Base-by-base conservation (phyloP, 2,113 vertebrate species). In the Rhabdomys dilectus region DNA sequence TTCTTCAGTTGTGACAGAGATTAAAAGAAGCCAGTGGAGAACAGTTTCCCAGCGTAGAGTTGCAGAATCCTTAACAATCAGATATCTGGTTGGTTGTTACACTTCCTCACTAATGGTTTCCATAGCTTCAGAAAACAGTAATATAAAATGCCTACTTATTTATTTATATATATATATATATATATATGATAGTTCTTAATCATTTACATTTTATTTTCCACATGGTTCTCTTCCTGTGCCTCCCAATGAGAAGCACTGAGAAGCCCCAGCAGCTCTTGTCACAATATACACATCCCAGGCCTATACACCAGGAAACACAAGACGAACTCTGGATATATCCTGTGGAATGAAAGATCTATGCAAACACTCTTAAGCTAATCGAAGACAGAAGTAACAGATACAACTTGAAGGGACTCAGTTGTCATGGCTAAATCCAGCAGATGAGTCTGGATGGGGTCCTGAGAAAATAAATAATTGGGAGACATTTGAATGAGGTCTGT, bases 21-120 rank as follows among this genome's bases (percentile, higher is more conserved):
- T 93, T 34, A 31, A 80, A 68, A 17, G 31, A 36, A 42, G 36
- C 88, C 81, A 77, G 34, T 60, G 15, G 85, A 94, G 88, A 89
- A 56, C 36, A 58, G 91, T 64, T 60, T 39, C 81, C 84, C 16
- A 24, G 88, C 60, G 56, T 72, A 51, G 51, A 51, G 51, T n/a
- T 85, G 64, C 26, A 77, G 80, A 48, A 1, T 62, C 68, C 62
- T 2, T 88, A 56, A 48, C 66, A 91, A 58, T 73, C 56, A 86
- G 78, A 78, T 15, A 62, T 77, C 48, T 60, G 19, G 42, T 4
- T 5, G 26, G 22, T 95, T 22, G 34, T 45, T 81, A 45, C 29
- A 53, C 15, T 39, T 92, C 31, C 75, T 36, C 85, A 39, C 42
- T 26, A 10, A 31, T n/a, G 11, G 31, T 86, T 94, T 82, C 48